Conservation (phyloP, 35 echinoderm and acorn worm species). For the Hemicentrotus pulcherrimus region DNA sequence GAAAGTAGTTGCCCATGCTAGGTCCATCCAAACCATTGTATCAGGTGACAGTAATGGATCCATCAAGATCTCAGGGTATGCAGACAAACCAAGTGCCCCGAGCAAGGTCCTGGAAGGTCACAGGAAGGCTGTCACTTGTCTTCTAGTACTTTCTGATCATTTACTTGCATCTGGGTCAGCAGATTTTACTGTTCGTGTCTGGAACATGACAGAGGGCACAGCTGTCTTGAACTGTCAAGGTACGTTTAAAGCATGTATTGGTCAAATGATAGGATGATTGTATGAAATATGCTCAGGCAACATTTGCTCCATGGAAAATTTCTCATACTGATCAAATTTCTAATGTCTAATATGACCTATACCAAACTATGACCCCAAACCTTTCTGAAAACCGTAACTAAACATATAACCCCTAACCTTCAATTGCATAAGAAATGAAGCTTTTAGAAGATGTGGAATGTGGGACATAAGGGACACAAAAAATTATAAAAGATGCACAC, state of each 20-base stretch:
- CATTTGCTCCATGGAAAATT: background rate
- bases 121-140: slow-evolving; percentile 40
- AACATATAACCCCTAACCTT: background rate
- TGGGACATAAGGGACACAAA: too few relatives aligned
- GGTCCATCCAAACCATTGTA: background rate
- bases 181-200: slow-evolving; percentile 48
- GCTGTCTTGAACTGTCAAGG: background rate
- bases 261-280: background rate
- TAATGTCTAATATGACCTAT: background rate
- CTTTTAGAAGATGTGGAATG: too few relatives aligned
- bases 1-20: slow-evolving; percentile 30
- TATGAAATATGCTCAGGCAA: background rate
- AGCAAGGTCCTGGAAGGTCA: background rate
- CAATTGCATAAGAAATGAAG: too few relatives aligned
- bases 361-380: background rate
- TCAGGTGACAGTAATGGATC: slow-evolving; percentile 48
- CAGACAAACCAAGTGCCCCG: background rate
- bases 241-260: background rate
- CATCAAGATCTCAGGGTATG: slow-evolving; percentile 40
- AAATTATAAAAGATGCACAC: too few relatives aligned
- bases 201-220: slow-evolving; percentile 34
- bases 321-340: background rate
- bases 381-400: background rate
- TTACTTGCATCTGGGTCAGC: slow-evolving; percentile 41
- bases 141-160: slow-evolving; percentile 27